Evolutionary conservation across 2,888 invertebrate species (phyloP).

Genomic region (Nipponacmea schrenckii): DNA sequence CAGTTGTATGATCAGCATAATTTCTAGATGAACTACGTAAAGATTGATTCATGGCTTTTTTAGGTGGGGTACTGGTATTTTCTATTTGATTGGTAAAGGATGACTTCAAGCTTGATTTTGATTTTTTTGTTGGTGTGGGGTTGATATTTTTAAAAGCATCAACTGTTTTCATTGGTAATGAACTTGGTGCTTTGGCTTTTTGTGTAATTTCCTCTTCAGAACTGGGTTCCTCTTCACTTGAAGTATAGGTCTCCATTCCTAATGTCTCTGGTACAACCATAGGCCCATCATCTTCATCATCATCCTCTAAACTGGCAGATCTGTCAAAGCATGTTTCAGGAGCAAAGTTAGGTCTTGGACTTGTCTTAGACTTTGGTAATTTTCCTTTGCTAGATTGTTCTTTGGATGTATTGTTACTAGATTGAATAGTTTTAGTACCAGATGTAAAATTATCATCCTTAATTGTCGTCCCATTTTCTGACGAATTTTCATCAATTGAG

Average conservation of each 20-base stretch:
- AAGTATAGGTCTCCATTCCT: conserved; percentile 1
- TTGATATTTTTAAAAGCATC: no score
- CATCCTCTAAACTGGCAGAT: background rate
- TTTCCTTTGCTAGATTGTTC: conserved; percentile 27
- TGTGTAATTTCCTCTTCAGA: no score
- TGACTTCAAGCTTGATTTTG: no score
- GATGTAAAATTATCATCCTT: background rate
- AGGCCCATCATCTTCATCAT: conserved; percentile 9
- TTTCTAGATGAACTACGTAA: background rate
- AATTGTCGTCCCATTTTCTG: background rate
- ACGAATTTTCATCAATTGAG: background rate
- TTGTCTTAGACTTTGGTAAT: conserved; percentile 32
- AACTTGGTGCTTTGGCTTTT: no score
- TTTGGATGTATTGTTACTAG: background rate
- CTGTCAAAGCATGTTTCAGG: conserved; percentile 4
- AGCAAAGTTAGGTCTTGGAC: conserved; percentile 5
- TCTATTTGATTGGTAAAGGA: no score
- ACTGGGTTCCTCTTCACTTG: background rate
- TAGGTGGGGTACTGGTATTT: no score
- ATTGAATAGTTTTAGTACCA: background rate
- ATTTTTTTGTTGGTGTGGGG: no score
- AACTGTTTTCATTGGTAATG: no score
- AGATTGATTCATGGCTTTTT: no score
- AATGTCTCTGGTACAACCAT: conserved; percentile 18
- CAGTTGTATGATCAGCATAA: background rate